phyloP scores from a whole-genome alignment of 2,113 vertebrate genomes.

The Struthidea cinerea region DNA sequence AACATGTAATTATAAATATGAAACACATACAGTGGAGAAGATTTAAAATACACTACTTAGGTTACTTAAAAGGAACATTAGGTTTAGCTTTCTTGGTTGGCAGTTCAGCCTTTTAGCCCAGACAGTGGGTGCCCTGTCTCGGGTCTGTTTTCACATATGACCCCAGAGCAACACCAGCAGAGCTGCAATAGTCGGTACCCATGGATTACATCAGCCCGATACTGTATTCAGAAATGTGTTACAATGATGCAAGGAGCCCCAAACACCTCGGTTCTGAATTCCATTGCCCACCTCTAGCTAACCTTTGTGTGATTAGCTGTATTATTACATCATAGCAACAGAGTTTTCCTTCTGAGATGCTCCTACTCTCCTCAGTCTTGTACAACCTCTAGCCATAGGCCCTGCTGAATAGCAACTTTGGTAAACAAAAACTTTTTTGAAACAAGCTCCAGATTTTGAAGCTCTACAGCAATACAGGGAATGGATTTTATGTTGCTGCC shows the following conservation, averaged over 20 bases:
- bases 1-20: background rate
- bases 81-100: background rate
- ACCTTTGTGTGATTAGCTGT: fast-evolving
- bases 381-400: background rate
- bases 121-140: background rate
- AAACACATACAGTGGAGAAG: background rate
- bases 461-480: background rate
- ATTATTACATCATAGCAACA: background rate
- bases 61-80: background rate
- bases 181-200: background rate
- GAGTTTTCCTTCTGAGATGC: background rate
- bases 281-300: background rate
- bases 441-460: background rate
- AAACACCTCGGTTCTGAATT: background rate
- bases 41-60: background rate
- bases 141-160: background rate
- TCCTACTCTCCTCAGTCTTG: background rate
- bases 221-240: background rate
- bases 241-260: background rate
- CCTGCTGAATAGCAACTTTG: background rate
- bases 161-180: background rate
- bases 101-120: background rate
- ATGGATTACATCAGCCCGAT: background rate
- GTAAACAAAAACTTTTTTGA: background rate
- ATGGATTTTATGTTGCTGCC: background rate